Evolutionary conservation across 1,140 invertebrate species (phyloP), one percentile per base, ranked within the genome.

Genomic region (Onthophagus taurus): DNA sequence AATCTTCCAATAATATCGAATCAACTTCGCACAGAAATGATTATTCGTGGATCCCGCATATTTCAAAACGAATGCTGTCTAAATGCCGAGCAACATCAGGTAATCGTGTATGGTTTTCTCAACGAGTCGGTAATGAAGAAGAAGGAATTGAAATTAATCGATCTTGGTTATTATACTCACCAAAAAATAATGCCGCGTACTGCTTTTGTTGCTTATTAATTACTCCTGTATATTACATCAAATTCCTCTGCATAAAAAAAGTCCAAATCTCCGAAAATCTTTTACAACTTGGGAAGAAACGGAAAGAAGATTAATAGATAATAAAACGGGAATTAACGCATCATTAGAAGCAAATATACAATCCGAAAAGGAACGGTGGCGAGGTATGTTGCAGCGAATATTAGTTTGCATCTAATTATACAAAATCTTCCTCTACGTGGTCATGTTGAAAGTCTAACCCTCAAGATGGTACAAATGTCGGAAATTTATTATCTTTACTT

Each of bases 11-110:
- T 35, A 21, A 35, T 35, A 19, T 35, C 33, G 33, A 35, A 35
- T 13, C 24, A 39, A 41, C 29, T 31, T 41, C 26, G 21, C 13
- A 19, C 13, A 29, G 17, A 41, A 26, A 43, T 20, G 13, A 35
- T 26, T 47, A 51, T 46, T 52, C 11, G 33, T 35, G 11, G 7
- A 35, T 35, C 13, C 33, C 17, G 13, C 33, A 17, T 7, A 35
- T 35, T 35, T 35, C 33, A 14, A 35, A 35, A 35, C 13, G 33
- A 35, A 19, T 13, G 13, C 33, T 16, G 33, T 14, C 13, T 33
- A 33, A 33, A 33, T 33, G 13, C 31, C 7, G 31, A 17, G 11
- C 33, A 33, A 33, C 31, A 33, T 33, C 33, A 14, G 5, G 5
- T 35, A 13, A 35, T 35, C 23, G 23, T 26, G 6, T 26, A 17